Evolutionary conservation across 2,888 invertebrate species (phyloP), one percentile per base, ranked within the genome.

Genomic region (Cyclophora punctaria): DNA sequence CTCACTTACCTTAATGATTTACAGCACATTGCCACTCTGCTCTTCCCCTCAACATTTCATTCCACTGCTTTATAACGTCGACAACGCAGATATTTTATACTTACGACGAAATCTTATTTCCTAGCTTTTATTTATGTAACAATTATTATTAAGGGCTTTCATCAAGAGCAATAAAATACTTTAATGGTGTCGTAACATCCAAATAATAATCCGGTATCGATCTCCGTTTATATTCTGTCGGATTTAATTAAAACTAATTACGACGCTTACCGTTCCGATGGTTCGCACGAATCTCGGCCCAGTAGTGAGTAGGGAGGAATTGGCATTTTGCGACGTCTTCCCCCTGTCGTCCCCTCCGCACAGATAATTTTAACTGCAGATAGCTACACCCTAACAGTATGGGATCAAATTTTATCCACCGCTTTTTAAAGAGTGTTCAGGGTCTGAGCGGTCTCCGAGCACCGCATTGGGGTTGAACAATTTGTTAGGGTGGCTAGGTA

Each of bases 331-430:
- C 73, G 75, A 70, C 66, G 72, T 75, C 77, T 78, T 78, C 76
- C 79, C 76, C 78, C 70, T 67, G 66, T 60, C 66, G 69, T 69
- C 74, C 77, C 81, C 84, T 80, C 72, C 61, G 60, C 75, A 72
- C 65, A 82, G 85, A 84, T 85, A 87, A 86, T 86, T n/a, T n/a
- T 86, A 87, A 87, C 86, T 85, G 80, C 80, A 85, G 84, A 83
- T 84, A 85, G 78, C 79, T 79, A 77, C 78, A 67, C 76, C 75
- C 64, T 48, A 56, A 54, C 59, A 60, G 77, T 70, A 70, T 67
- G 67, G 73, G 78, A 81, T 81, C 79, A 80, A 83, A 80, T 80
- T 84, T 82, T 80, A 80, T 76, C 78, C 77, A 75, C 78, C 73
- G 78, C 77, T 81, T 81, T 85, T 83, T 79, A 77, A 80, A 83